These are phyloP conservation scores for Lycodopsis pacificus DNA, from an alignment of 2,797 vertebrate species.

Conservation along the genomic window DNA sequence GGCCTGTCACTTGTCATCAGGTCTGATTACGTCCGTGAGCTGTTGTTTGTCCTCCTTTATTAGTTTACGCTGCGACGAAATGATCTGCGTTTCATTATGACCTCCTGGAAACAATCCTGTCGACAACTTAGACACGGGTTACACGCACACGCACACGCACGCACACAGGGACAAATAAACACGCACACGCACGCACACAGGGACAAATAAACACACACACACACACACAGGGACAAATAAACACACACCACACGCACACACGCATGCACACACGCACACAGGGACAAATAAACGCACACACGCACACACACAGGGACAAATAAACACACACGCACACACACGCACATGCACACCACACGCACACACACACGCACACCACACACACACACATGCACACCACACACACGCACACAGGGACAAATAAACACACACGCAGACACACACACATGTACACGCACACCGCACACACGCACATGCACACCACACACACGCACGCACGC, in stretches of 20 bases:
- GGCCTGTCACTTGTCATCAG: slow-evolving; percentile 85
- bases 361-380: neutral
- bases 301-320: neutral
- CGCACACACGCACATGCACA: neutral
- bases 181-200: neutral
- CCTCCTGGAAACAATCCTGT: slow-evolving; percentile 76
- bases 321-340: neutral
- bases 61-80: slow-evolving; percentile 76
- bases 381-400: slow-evolving; percentile 16
- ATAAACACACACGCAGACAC: too few relatives aligned
- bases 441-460: too few relatives aligned
- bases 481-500: slow-evolving; percentile 29
- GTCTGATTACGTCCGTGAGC: slow-evolving; percentile 80
- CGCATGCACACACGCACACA: neutral
- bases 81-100: slow-evolving; percentile 77
- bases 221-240: too few relatives aligned
- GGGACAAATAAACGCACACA: too few relatives aligned
- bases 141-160: slow-evolving; percentile 9
- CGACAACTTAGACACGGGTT: slow-evolving; percentile 50
- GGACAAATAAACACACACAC: slow-evolving; percentile 5
- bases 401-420: slow-evolving; percentile 9
- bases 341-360: neutral
- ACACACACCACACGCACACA: slow-evolving; percentile 28
- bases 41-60: slow-evolving; percentile 80
- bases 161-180: too few relatives aligned